phyloP scores from a whole-genome alignment of 1,140 invertebrate species.

The Penaeus indicus region DNA sequence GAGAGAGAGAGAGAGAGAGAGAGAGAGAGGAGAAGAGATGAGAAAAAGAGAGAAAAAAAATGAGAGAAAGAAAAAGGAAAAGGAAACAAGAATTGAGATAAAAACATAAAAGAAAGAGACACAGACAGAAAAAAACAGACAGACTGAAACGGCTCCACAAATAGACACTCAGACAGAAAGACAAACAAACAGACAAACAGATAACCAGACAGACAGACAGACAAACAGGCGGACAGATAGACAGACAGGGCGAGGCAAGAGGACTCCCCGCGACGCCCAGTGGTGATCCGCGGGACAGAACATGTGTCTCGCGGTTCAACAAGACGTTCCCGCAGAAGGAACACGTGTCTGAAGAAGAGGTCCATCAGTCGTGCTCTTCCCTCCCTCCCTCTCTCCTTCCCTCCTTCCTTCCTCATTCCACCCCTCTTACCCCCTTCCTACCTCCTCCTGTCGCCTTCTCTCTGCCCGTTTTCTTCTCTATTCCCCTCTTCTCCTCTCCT shows the following conservation, averaged over 20 bases:
- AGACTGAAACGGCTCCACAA: background rate
- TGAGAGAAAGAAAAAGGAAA: slow-evolving; percentile 22
- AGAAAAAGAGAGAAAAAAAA: slow-evolving; percentile 14
- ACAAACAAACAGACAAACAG: slow-evolving; percentile 1
- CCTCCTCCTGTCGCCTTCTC: background rate
- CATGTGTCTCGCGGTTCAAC: too few relatives aligned
- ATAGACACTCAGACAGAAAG: background rate
- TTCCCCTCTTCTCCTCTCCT: too few relatives aligned
- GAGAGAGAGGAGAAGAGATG: background rate
- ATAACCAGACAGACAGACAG: background rate
- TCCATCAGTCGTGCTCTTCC: too few relatives aligned
- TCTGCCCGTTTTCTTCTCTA: too few relatives aligned
- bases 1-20: background rate
- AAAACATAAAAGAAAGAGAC: background rate
- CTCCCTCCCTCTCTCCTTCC: too few relatives aligned
- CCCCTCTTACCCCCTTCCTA: background rate
- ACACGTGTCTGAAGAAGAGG: too few relatives aligned
- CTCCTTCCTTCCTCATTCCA: too few relatives aligned
- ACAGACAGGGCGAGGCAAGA: too few relatives aligned
- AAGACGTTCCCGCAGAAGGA: too few relatives aligned
- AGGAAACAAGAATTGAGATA: background rate
- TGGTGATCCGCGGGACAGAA: too few relatives aligned
- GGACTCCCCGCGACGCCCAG: too few relatives aligned
- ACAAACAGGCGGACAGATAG: too few relatives aligned
- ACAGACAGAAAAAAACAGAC: background rate